Evolutionary conservation across 2,888 invertebrate genomes (phyloP).

Genomic region (Plagodis pulveraria): DNA sequence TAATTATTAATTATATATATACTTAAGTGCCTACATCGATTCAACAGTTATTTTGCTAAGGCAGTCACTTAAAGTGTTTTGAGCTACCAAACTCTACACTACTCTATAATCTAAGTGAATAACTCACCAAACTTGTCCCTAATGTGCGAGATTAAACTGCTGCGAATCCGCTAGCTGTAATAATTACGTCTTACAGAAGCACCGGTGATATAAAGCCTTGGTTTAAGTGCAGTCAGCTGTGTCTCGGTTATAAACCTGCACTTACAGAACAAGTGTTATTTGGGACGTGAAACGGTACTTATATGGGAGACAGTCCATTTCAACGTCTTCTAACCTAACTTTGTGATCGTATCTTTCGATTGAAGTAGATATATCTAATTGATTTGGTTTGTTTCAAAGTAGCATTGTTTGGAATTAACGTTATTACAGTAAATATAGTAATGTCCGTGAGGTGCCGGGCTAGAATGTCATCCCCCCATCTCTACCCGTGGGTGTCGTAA

Average conservation of each 20-base stretch:
- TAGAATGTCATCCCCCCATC: no score
- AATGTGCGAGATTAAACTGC: slow-evolving; percentile 44
- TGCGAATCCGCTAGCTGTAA: slow-evolving; percentile 59
- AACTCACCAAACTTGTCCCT: slow-evolving; percentile 12
- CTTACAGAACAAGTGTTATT: slow-evolving; percentile 4
- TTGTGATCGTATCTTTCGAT: no score
- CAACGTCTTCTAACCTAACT: no score
- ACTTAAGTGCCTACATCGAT: neutral
- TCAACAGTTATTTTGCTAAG: neutral
- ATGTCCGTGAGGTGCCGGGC: no score
- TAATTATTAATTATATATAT: no score
- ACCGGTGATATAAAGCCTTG: slow-evolving; percentile 62
- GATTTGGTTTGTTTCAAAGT: no score
- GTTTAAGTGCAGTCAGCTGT: slow-evolving; percentile 70
- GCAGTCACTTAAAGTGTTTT: no score
- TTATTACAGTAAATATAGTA: no score
- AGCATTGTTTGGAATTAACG: no score
- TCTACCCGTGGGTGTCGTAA: no score
- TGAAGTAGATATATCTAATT: no score
- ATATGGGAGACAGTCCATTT: no score
- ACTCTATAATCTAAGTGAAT: slow-evolving; percentile 11
- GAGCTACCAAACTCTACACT: slow-evolving; percentile 1
- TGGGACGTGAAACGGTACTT: neutral
- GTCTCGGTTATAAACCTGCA: slow-evolving; percentile 60
- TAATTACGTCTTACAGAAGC: slow-evolving; percentile 58